Percentiles rank a stretch among this genome's conserved stretches.
phyloP scores from a whole-genome alignment of 2,113 vertebrate species.

The Dolichallabes microphthalmus region DNA sequence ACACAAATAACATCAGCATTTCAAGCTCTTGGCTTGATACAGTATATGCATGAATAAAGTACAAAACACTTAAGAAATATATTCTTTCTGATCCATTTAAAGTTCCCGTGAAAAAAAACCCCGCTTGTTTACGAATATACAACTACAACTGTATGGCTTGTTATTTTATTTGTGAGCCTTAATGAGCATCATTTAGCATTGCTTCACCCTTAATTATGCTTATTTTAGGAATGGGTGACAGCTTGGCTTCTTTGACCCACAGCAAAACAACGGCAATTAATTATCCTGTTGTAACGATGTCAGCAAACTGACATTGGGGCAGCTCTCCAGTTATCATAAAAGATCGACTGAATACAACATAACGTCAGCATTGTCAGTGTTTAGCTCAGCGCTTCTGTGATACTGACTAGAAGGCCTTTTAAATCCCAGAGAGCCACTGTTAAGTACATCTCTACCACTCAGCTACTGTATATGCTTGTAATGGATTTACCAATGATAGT shows the following conservation, averaged over 20 bases:
- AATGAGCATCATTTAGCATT: conserved; percentile 10
- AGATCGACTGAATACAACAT: not conserved
- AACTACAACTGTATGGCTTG: not conserved
- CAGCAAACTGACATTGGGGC: conserved; percentile 29
- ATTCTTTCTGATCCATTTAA: not conserved
- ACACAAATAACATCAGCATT: not conserved
- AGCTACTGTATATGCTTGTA: no score
- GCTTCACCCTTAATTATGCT: not conserved
- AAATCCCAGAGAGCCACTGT: not conserved
- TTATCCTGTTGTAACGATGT: conserved; percentile 23
- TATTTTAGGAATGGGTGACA: not conserved
- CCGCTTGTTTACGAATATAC: not conserved
- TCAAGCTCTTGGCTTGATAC: not conserved
- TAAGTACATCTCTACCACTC: not conserved
- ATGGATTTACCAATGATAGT: no score
- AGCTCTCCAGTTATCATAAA: conserved; percentile 9
- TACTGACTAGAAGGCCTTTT: not conserved
- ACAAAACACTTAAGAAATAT: not conserved
- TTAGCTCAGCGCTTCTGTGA: not conserved
- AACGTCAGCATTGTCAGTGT: conserved; percentile 12
- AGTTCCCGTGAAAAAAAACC: not conserved
- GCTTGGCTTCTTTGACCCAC: not conserved
- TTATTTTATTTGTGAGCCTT: conserved; percentile 10
- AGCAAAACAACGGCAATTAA: conserved; percentile 29
- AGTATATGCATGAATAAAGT: conserved; percentile 2